These are phyloP conservation scores for Cheumatopsyche charites DNA, from an alignment of 1,140 invertebrate genomes.

Conservation along the genomic window DNA sequence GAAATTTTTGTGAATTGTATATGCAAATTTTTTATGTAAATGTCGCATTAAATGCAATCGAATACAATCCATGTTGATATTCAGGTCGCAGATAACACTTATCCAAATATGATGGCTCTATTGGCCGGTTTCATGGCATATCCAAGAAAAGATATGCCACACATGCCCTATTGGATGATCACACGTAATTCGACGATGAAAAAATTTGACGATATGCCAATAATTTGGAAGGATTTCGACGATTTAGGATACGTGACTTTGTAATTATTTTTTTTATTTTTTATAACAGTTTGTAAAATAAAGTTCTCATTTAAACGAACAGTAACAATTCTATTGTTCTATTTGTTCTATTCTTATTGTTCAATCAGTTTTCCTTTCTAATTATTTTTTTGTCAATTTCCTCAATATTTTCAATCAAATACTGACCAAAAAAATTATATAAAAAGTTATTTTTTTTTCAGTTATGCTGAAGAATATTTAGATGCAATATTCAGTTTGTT, in stretches of 20 bases:
- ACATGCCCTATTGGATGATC: conserved; percentile 42
- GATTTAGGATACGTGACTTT: conserved; percentile 66
- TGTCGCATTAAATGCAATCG: too few species aligned
- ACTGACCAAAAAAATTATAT: too few species aligned
- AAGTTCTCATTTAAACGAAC: too few species aligned
- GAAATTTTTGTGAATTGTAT: too few species aligned
- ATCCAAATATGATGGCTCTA: conserved; percentile 69
- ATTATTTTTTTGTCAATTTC: too few species aligned
- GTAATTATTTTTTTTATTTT: conserved; percentile 32
- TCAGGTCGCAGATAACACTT: conserved; percentile 72
- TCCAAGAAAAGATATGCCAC: conserved; percentile 35
- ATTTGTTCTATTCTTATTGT: too few species aligned
- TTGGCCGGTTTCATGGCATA: conserved; percentile 59
- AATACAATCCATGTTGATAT: too few species aligned
- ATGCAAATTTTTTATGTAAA: too few species aligned
- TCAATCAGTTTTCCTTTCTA: too few species aligned
- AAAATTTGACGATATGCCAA: conserved; percentile 68
- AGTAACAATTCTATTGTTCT: too few species aligned
- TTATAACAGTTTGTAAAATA: not conserved
- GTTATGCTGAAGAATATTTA: conserved; percentile 46
- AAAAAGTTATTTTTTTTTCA: conserved; percentile 22
- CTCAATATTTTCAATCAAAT: too few species aligned
- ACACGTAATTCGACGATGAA: conserved; percentile 51
- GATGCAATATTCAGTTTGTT: conserved; percentile 41
- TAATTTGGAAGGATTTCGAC: conserved; percentile 71